Evolutionary conservation across 2,888 invertebrate species (phyloP).

Genomic region (Acanthopleura granulata): DNA sequence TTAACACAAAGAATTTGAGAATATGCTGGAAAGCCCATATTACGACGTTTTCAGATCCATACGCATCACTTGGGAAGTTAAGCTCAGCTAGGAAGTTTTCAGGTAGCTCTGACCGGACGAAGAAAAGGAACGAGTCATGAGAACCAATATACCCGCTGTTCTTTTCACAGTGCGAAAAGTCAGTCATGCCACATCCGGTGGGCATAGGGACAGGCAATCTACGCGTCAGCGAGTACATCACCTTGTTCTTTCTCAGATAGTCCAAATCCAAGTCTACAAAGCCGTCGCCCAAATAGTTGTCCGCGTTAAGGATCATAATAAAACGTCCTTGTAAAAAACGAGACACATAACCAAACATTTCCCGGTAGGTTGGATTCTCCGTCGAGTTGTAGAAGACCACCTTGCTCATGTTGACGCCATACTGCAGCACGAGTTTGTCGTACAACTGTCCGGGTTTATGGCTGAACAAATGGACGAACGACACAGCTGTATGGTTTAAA

Average conservation of each 20-base stretch:
- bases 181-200: not conserved
- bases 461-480: not conserved
- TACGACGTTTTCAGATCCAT: not conserved
- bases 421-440: not conserved
- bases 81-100: not conserved
- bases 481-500: not conserved
- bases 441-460: not conserved
- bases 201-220: not conserved
- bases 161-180: not conserved
- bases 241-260: not conserved
- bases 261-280: not conserved
- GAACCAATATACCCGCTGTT: not conserved
- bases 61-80: not conserved
- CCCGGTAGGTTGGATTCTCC: not conserved
- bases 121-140: constrained; percentile 10
- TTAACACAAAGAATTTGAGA: not conserved
- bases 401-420: not conserved
- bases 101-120: not conserved
- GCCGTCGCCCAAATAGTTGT: not conserved
- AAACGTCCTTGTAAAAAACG: not conserved
- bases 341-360: constrained; percentile 6
- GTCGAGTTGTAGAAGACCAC: not conserved
- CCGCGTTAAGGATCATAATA: not conserved
- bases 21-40: not conserved
- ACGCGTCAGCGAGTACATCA: not conserved